Conservation (phyloP, 2,888 invertebrate species). For the Nycteola revayana region DNA sequence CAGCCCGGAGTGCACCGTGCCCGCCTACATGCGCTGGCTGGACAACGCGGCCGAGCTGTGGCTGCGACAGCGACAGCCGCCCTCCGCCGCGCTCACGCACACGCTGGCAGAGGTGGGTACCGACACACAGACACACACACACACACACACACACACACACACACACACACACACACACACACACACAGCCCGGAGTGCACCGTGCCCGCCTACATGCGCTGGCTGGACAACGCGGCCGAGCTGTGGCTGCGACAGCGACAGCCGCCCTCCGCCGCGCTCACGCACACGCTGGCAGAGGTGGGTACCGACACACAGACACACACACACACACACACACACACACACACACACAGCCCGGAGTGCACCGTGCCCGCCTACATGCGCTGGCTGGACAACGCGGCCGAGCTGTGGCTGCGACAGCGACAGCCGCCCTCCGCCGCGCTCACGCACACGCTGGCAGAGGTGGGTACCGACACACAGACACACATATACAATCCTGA, state of each 20-base stretch:
- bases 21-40: constrained; percentile 89
- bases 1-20: constrained; percentile 83
- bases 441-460: constrained; percentile 89
- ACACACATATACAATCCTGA: too few species aligned
- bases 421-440: constrained; percentile 60
- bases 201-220: constrained; percentile 85
- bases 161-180: too few species aligned
- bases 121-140: too few species aligned
- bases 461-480: constrained; percentile 81
- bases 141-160: too few species aligned
- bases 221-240: constrained; percentile 84
- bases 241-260: constrained; percentile 63
- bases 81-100: constrained; percentile 82
- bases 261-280: constrained; percentile 69
- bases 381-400: constrained; percentile 86
- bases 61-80: constrained; percentile 63
- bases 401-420: constrained; percentile 71
- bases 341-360: constrained; percentile 76
- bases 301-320: too few species aligned
- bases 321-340: too few species aligned
- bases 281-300: constrained; percentile 91
- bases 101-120: constrained; percentile 88
- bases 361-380: constrained; percentile 86
- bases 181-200: constrained; percentile 81
- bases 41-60: constrained; percentile 75